A percentile compares a stretch with the other conserved stretches of the same genome.
phyloP scores from a whole-genome alignment of 2,888 invertebrate species.

The Mythimna loreyi region DNA sequence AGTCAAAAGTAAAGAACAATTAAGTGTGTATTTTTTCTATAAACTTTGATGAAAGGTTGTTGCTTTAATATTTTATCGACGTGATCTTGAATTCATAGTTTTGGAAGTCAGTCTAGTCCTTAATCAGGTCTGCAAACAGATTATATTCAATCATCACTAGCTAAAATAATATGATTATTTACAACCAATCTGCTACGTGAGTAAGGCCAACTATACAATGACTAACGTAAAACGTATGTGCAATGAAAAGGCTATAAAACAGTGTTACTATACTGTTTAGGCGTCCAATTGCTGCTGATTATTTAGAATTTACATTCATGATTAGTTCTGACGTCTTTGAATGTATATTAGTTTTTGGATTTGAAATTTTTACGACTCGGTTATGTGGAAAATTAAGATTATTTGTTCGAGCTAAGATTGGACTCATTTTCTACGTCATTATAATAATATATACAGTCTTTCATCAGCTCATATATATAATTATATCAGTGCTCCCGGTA shows the following conservation, averaged over 20 bases:
- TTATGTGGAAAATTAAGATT: conserved; percentile 30
- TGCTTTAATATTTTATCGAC: not conserved
- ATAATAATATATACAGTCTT: too few relatives aligned
- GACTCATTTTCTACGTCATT: not conserved
- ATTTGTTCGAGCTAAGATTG: conserved; percentile 5
- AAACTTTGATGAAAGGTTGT: not conserved
- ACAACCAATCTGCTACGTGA: conserved; percentile 14
- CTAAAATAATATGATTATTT: conserved; percentile 15
- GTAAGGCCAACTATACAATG: conserved; percentile 34
- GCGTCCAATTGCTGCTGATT: conserved; percentile 65
- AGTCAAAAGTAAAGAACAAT: too few relatives aligned
- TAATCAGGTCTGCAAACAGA: not conserved
- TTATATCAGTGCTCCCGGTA: too few relatives aligned
- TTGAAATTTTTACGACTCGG: conserved; percentile 54
- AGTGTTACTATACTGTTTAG: conserved; percentile 59
- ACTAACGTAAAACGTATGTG: conserved; percentile 59
- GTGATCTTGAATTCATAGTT: not conserved
- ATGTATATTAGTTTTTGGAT: conserved; percentile 50
- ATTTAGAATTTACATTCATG: conserved; percentile 47
- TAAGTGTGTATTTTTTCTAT: too few relatives aligned
- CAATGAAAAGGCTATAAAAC: conserved; percentile 68
- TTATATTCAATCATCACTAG: conserved; percentile 2
- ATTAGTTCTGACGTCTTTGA: conserved; percentile 59
- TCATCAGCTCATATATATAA: too few relatives aligned
- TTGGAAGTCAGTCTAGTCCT: not conserved